Base-by-base conservation (phyloP, 2,797 vertebrate genomes). In the Myotis myotis region DNA sequence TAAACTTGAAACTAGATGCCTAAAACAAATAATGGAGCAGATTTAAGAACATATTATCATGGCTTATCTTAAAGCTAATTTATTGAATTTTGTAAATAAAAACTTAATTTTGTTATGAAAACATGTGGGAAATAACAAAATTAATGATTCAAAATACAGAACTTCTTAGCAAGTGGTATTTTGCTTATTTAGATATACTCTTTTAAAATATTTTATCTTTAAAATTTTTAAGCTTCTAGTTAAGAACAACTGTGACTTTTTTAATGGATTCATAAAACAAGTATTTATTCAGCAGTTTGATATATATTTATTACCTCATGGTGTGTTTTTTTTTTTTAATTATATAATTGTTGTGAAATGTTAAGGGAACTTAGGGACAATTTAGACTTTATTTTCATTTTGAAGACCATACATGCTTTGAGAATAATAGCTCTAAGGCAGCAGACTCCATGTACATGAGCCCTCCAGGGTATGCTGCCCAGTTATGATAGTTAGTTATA, bases 1-100 rank as follows among this genome's bases (percentile, higher is more conserved):
- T 89, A 89, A 95, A 87, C 78, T n/a, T 88, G 68, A 93, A 91
- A 91, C 87, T 68, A 87, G 80, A 80, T 78, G 6, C n/a, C 47
- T 74, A 76, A 57, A 76, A 80, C 57, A 13, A 84, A 90, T 15
- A 97, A 75, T 90, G 81, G 6, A 89, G n/a, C 25, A 53, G 0
- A 47, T 95, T 97, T 95, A 51, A 86, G 81, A 95, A 72, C 83
- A 94, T 22, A 75, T 72, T 36, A 19, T 36, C 1, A 0, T 89
- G 6, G 2, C 72, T 82, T 96, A 33, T 92, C 51, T 72, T 93
- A 84, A 38, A 70, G 36, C 20, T 41, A 55, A 10, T 83, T 64
- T 25, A 20, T 72, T 68, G 30, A 22, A 91, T 95, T 94, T 87
- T 74, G 2, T 97, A 89, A 66, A 64, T 75, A 57, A 15, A 25